phyloP scores from a whole-genome alignment of 2,797 vertebrate genomes.

The Rhinatrema bivittatum region DNA sequence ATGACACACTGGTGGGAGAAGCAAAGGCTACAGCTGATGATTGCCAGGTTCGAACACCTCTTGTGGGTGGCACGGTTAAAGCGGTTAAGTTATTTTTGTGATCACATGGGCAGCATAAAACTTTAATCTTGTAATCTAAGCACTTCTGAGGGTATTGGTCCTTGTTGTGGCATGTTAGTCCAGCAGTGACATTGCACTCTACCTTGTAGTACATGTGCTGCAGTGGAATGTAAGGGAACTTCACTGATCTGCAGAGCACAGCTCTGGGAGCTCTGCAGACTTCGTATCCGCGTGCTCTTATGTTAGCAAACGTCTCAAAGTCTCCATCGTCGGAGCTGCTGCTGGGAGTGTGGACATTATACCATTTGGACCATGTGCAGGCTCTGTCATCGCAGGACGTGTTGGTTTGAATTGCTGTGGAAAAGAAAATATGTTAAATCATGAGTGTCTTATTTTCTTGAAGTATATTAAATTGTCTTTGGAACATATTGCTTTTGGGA shows the following conservation, averaged over 20 bases:
- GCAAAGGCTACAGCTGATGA: too few species aligned
- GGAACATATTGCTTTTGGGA: too few species aligned
- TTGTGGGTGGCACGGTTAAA: too few species aligned
- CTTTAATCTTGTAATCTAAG: constrained; percentile 48
- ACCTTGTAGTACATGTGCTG: constrained; percentile 35
- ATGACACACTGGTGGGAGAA: too few species aligned
- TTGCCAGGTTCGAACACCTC: too few species aligned
- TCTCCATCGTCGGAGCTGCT: constrained; percentile 32
- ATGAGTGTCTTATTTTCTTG: too few species aligned
- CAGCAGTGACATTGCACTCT: constrained; percentile 18
- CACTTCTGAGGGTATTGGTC: constrained; percentile 37
- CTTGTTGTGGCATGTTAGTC: constrained; percentile 46
- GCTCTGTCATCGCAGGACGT: constrained; percentile 33
- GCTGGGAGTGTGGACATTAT: constrained; percentile 27
- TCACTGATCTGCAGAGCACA: constrained; percentile 39
- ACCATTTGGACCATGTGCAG: constrained; percentile 57
- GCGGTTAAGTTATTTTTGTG: too few species aligned
- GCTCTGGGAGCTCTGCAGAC: constrained; percentile 15
- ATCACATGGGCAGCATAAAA: constrained; percentile 42
- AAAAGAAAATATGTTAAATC: too few species aligned
- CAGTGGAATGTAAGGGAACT: not conserved
- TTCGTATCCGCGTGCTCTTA: constrained; percentile 24
- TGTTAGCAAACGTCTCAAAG: constrained; percentile 39
- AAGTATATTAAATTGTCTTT: too few species aligned
- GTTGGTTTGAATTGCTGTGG: too few species aligned